Evolutionary conservation across 1,140 invertebrate species (phyloP).

Genomic region (Zaprionus ornatus): DNA sequence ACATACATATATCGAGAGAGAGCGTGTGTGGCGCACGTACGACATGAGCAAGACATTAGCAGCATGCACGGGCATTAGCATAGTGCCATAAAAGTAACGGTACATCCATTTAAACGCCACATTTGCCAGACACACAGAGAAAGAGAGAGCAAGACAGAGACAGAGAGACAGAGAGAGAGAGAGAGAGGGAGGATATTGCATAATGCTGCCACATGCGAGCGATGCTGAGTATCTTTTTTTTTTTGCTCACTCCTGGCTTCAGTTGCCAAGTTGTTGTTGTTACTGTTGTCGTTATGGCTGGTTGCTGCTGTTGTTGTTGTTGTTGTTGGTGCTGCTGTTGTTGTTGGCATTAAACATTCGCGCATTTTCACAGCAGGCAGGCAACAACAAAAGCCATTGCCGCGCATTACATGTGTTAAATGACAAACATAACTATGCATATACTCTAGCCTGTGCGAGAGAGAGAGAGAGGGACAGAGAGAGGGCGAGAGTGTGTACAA

Average conservation of each 20-base stretch:
- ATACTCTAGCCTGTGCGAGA: conserved; percentile 6
- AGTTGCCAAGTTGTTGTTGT: conserved; percentile 15
- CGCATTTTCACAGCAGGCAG: conserved; percentile 45
- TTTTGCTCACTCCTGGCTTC: neutral
- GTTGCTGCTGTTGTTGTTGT: conserved; percentile 3
- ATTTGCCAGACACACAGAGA: neutral
- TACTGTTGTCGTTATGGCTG: neutral
- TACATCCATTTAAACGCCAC: conserved; percentile 40
- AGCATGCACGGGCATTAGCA: conserved; percentile 36
- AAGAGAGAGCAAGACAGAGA: neutral
- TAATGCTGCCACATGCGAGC: conserved; percentile 6
- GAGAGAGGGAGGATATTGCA: neutral
- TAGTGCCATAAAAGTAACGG: conserved; percentile 47
- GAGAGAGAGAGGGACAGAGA: too few species aligned
- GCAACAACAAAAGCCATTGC: conserved; percentile 53
- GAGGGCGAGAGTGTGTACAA: neutral
- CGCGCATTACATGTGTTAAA: conserved; percentile 66
- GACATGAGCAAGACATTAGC: conserved; percentile 21
- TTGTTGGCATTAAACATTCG: conserved; percentile 49
- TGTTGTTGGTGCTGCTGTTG: conserved; percentile 21
- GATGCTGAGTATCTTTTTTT: conserved; percentile 14
- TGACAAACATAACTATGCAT: conserved; percentile 70
- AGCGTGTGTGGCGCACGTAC: neutral
- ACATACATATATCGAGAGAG: neutral
- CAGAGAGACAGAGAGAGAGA: neutral